Evolutionary conservation across 2,888 invertebrate species (phyloP), one percentile per base, ranked within the genome.

Genomic region (Athalia cordata): DNA sequence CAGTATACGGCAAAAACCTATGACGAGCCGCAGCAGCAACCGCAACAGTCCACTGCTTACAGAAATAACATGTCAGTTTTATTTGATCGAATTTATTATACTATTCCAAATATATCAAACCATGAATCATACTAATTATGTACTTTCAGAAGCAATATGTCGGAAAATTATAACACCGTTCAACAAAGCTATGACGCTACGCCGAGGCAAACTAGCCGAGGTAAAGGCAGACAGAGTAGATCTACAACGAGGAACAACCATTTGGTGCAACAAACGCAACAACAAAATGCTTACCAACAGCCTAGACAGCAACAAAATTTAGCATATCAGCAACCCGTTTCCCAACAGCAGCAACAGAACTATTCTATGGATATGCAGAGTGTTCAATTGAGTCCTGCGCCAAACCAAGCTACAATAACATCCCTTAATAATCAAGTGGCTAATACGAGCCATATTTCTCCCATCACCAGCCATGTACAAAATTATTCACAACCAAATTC

Each of bases 1-100:
- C 89, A 90, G 78, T 90, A 90, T 78, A 87, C 89, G 8, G 86
- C 88, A 11, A 90, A 90, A 81, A 87, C 90, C 70, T 90, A 87
- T 81, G 85, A 87, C 75, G 88, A 90, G 70, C 75, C 87, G 9
- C 87, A 88, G 79, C 81, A 84, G 47, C 83, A 85, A 75, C 77
- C 85, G 5, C 74, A 75, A 45, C 74, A 61, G 45, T 75, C 74
- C 9, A 15, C 62, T 62, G 62, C 74, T 47, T 90, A 87, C 82
- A 86, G 88, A 79, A 87, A 85, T 76, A 87, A 84, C 80, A 84
- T 86, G 89, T 89, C 78, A 86, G 86, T 81, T 52, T 64, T 70
- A 62, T 6, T 52, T 5, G 29, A 67, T 43, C 64, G 64, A 67
- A 49, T 49, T n/a, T 67, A 67, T 47, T 15, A 1, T 64, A 1